These are phyloP conservation scores for Lepas anatifera DNA, from an alignment of 2,888 invertebrate species.

Conservation along the genomic window DNA sequence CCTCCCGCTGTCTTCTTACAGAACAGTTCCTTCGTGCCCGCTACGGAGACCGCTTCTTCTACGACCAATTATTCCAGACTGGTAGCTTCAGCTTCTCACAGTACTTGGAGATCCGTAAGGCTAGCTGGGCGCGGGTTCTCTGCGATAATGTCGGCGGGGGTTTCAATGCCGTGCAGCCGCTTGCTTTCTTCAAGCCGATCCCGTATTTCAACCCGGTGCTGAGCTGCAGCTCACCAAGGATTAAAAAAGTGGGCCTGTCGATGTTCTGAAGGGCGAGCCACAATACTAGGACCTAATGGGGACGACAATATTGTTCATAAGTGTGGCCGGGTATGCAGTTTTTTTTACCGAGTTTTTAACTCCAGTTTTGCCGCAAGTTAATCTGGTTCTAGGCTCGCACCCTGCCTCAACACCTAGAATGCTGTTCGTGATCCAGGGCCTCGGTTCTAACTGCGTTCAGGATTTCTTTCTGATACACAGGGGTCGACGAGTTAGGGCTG, in stretches of 20 bases:
- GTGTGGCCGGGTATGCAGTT: too few relatives aligned
- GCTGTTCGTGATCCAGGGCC: too few relatives aligned
- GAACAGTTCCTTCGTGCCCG: slow-evolving; percentile 5
- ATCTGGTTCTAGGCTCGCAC: too few relatives aligned
- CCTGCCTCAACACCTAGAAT: too few relatives aligned
- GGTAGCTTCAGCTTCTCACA: slow-evolving; percentile 44
- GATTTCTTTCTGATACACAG: too few relatives aligned
- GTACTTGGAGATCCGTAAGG: slow-evolving; percentile 54
- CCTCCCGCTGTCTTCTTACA: not conserved
- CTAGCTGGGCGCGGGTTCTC: slow-evolving; percentile 56
- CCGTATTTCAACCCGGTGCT: not conserved
- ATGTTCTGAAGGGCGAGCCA: slow-evolving; percentile 42
- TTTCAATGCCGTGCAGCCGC: slow-evolving; percentile 55
- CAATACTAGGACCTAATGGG: too few relatives aligned
- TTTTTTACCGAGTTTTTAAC: too few relatives aligned
- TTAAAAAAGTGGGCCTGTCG: slow-evolving; percentile 33
- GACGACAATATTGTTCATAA: too few relatives aligned
- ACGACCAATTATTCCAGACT: not conserved
- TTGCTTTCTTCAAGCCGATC: slow-evolving; percentile 44
- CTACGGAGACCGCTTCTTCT: slow-evolving; percentile 11
- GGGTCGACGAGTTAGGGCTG: too few relatives aligned
- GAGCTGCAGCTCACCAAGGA: slow-evolving; percentile 13
- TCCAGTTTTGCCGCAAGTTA: too few relatives aligned
- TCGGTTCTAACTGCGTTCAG: too few relatives aligned
- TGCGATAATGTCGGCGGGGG: slow-evolving; percentile 50